phyloP scores from a whole-genome alignment of 1,140 invertebrate genomes.

The Ceratina japonica region DNA sequence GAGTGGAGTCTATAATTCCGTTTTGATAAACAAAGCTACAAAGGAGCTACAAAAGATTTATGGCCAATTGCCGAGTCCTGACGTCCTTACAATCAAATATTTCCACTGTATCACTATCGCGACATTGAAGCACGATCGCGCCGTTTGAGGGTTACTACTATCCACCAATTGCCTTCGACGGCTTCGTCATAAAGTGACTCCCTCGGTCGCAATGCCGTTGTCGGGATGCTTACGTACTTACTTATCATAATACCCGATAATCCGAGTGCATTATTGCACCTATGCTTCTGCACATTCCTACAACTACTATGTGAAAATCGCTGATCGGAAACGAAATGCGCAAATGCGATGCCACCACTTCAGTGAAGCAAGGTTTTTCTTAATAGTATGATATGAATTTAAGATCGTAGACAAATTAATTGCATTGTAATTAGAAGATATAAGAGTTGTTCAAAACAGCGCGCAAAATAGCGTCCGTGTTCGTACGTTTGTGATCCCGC shows the following conservation, averaged over 20 bases:
- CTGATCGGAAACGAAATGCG: slow-evolving; percentile 12
- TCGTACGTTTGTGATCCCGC: too few relatives aligned
- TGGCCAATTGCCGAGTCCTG: too few relatives aligned
- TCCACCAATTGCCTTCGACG: slow-evolving; percentile 8
- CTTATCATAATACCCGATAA: slow-evolving; percentile 57
- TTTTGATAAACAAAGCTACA: too few relatives aligned
- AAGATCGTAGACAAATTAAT: slow-evolving; percentile 36
- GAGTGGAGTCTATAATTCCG: too few relatives aligned
- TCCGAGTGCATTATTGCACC: slow-evolving; percentile 42
- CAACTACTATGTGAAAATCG: not conserved
- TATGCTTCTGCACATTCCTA: slow-evolving; percentile 10
- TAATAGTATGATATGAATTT: not conserved
- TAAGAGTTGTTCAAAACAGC: too few relatives aligned
- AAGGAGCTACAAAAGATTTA: too few relatives aligned
- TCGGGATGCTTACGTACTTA: slow-evolving; percentile 31
- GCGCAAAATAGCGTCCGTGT: too few relatives aligned
- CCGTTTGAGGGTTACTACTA: slow-evolving; percentile 49
- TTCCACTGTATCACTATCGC: slow-evolving; percentile 37
- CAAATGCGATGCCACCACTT: slow-evolving; percentile 45
- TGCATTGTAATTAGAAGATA: not conserved
- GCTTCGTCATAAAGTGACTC: slow-evolving; percentile 49
- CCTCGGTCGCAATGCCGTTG: slow-evolving; percentile 27
- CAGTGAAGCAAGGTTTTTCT: slow-evolving; percentile 26
- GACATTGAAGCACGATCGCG: slow-evolving; percentile 43
- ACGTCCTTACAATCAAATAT: slow-evolving; percentile 15